phyloP scores from a whole-genome alignment of 2,113 vertebrate genomes.

The Paedocypris sp. region DNA sequence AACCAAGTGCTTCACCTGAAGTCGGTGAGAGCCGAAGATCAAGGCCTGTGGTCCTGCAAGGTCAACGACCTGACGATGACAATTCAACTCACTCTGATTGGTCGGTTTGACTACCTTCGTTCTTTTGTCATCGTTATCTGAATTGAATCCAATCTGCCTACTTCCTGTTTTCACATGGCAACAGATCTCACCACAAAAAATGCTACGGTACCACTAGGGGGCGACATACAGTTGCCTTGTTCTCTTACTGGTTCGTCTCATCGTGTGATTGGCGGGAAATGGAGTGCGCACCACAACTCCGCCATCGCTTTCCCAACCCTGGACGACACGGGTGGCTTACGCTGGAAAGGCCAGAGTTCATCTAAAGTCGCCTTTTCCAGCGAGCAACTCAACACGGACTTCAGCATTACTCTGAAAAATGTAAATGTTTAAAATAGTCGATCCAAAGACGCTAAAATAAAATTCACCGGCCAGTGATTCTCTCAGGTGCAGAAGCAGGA shows the following conservation, averaged over 20 bases:
- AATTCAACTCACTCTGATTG: background rate
- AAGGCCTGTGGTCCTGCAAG: background rate
- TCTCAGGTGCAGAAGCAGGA: background rate
- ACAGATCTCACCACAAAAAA: background rate
- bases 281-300: background rate
- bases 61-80: background rate
- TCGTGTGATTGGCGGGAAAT: background rate
- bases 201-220: background rate
- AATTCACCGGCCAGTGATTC: too few relatives aligned
- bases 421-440: background rate
- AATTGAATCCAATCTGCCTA: too few relatives aligned
- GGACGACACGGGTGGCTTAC: background rate
- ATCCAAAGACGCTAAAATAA: background rate
- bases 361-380: background rate
- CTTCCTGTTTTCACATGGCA: too few relatives aligned
- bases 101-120: too few relatives aligned
- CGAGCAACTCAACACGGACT: background rate
- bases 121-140: too few relatives aligned
- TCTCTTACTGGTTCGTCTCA: background rate
- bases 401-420: background rate
- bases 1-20: background rate
- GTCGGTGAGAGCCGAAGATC: background rate
- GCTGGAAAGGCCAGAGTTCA: background rate
- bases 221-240: background rate
- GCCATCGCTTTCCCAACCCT: background rate